Evolutionary conservation across 2,888 invertebrate species (phyloP).

Genomic region (Gonocerus acuteangulatus): DNA sequence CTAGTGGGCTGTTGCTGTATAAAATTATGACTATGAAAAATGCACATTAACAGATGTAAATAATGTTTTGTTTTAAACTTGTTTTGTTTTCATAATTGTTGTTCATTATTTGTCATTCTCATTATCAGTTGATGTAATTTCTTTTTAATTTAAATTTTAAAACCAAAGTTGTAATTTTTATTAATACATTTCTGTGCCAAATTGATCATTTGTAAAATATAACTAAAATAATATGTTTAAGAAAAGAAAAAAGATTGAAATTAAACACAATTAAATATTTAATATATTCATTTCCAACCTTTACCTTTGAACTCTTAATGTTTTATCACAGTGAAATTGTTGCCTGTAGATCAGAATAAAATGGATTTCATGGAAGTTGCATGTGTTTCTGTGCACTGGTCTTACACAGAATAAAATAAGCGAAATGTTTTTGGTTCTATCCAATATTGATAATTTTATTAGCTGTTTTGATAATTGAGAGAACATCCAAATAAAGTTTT

Average conservation of each 20-base stretch:
- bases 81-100: neutral
- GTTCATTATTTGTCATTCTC: neutral
- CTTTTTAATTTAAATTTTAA: slow-evolving; percentile 5
- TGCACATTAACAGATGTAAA: neutral
- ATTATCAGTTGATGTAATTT: neutral
- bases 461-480: too few relatives aligned
- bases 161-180: slow-evolving; percentile 18
- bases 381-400: too few relatives aligned
- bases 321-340: too few relatives aligned
- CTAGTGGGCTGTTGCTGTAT: neutral
- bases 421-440: too few relatives aligned
- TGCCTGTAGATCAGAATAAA: too few relatives aligned
- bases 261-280: neutral
- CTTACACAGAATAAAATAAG: too few relatives aligned
- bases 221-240: too few relatives aligned
- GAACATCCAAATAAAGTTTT: too few relatives aligned
- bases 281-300: neutral
- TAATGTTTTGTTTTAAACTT: neutral
- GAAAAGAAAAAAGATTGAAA: too few relatives aligned
- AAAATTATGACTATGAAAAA: neutral
- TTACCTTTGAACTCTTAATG: too few relatives aligned
- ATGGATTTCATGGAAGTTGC: too few relatives aligned
- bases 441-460: too few relatives aligned
- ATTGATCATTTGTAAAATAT: neutral
- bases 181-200: slow-evolving; percentile 20